These are phyloP conservation scores for Nesoenas mayeri DNA, from an alignment of 2,113 vertebrate species.

Conservation along the genomic window DNA sequence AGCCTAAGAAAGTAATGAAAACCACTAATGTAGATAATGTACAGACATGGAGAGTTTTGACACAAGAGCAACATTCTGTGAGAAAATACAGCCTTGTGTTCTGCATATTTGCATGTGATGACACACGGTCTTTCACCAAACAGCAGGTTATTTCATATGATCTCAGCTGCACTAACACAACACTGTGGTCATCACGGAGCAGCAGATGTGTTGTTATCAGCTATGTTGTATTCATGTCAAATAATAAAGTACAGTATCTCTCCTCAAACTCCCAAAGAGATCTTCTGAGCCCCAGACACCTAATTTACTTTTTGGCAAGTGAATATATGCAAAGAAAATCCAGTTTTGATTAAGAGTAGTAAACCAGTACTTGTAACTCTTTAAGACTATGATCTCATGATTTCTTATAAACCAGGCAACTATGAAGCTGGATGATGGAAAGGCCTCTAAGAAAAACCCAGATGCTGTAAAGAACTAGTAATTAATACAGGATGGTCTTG, in stretches of 20 bases:
- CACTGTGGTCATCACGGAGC: neutral
- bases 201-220: neutral
- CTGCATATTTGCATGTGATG: accelerated
- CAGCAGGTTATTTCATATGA: neutral
- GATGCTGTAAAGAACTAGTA: neutral
- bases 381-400: neutral
- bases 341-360: neutral
- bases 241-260: neutral
- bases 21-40: neutral
- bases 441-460: neutral
- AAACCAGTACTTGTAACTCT: neutral
- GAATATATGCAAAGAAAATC: neutral
- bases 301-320: neutral
- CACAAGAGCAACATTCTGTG: neutral
- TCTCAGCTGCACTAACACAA: neutral
- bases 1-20: neutral
- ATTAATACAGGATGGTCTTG: neutral
- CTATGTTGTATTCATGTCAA: neutral
- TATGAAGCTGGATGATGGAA: neutral
- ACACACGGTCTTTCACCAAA: neutral
- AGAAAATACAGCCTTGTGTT: neutral
- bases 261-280: neutral
- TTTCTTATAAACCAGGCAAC: neutral
- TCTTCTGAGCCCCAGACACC: neutral
- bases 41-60: neutral